These are phyloP conservation scores for Anser brachyrhynchus DNA, from an alignment of 2,113 vertebrate genomes.

Conservation along the genomic window DNA sequence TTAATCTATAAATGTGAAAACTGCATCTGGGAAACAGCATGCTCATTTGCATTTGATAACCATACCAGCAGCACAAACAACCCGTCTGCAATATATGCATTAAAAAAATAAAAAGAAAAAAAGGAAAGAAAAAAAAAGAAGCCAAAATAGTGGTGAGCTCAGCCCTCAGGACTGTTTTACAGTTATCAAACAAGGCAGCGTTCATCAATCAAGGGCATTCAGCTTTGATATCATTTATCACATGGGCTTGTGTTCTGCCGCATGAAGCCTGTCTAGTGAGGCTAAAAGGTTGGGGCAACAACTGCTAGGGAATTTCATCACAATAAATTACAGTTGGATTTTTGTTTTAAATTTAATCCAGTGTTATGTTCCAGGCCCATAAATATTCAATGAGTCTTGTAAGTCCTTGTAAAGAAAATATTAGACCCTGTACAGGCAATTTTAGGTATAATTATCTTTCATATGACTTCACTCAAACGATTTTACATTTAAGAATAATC, in stretches of 20 bases:
- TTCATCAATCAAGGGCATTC: not conserved
- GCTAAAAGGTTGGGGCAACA: conserved; percentile 2
- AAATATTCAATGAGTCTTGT: conserved; percentile 56
- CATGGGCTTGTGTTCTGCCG: not conserved
- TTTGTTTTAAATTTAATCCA: not conserved
- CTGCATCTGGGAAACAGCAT: conserved; percentile 36
- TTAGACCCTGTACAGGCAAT: conserved; percentile 1
- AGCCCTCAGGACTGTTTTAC: not conserved
- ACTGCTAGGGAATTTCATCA: not conserved
- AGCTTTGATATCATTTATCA: not conserved
- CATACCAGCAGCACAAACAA: conserved; percentile 11
- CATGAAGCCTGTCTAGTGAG: not conserved
- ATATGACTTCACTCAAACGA: conserved; percentile 9
- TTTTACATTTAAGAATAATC: conserved; percentile 44
- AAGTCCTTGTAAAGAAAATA: conserved; percentile 46
- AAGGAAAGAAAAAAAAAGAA: not conserved
- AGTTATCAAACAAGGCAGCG: not conserved
- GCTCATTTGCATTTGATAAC: conserved; percentile 38
- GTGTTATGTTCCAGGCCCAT: not conserved
- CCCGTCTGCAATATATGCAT: not conserved
- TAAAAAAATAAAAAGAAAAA: not conserved
- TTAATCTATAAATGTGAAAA: conserved; percentile 37
- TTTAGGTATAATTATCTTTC: conserved; percentile 42
- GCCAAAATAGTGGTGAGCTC: not conserved
- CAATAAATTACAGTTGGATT: not conserved